Evolutionary conservation across 1,140 invertebrate species (phyloP), one percentile per base, ranked within the genome.

Genomic region (Cecropterus lyciades): DNA sequence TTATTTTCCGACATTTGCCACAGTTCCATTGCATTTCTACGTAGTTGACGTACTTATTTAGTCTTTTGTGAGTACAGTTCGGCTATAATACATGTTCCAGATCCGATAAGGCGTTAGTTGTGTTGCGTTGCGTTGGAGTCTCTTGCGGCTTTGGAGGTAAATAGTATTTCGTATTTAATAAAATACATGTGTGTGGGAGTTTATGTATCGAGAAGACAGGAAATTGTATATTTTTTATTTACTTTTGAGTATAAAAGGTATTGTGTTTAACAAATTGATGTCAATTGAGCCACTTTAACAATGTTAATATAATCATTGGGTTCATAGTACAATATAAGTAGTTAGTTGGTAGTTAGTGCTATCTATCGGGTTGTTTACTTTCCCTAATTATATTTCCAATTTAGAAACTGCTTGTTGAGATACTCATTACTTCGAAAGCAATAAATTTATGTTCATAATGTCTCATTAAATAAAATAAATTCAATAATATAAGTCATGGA

Each of bases 291-390:
- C 4, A 43, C 13, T 43, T 43, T 14, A 43, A 43, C n/a, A 14
- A 43, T 14, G 40, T 14, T 14, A 43, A 14, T 43, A n/a, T 43
- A 43, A 43, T 43, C n/a, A 14, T 43, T 43, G 40, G 13, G 40
- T 43, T 6, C 13, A 43, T 43, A 43, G 40, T 43, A 14, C 40
- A 14, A 3, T 11, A 40, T 40, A 40, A 20, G 37, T 14, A 43
- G n/a, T n/a, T n/a, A n/a, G n/a, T 14, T 4, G 4, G 40, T 43
- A 40, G 13, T 43, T 14, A 43, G 13, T 43, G 40, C 40, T 43
- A 43, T 43, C 40, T 43, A n/a, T n/a, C n/a, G n/a, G 13, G 40
- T 43, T 43, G 40, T 43, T 43, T 43, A 43, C 40, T 14, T 43
- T 43, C 40, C 40, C 40, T 43, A 43, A 43, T 43, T 43, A 43